phyloP scores from a whole-genome alignment of 2,797 vertebrate genomes.

The Melanotaenia parkinsoni region DNA sequence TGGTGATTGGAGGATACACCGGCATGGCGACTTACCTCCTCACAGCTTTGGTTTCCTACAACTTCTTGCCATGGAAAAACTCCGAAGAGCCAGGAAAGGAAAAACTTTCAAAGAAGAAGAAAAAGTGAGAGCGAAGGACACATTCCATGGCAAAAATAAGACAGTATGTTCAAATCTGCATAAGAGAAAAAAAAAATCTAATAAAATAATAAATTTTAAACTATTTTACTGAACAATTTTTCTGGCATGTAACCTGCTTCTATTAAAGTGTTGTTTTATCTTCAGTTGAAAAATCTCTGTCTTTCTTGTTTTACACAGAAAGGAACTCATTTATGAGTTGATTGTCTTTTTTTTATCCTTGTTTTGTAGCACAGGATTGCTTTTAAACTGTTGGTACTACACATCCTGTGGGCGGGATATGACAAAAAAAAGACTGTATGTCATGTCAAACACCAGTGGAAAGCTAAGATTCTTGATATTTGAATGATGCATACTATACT shows the following conservation, averaged over 20 bases:
- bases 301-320: constrained; percentile 10
- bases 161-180: constrained; percentile 2
- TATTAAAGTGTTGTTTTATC: constrained; percentile 18
- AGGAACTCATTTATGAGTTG: constrained; percentile 16
- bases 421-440: too few relatives aligned
- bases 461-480: too few relatives aligned
- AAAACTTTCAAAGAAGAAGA: constrained; percentile 70
- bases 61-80: constrained; percentile 79
- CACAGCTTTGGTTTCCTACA: constrained; percentile 81
- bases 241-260: not conserved
- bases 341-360: not conserved
- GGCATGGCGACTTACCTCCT: constrained; percentile 83
- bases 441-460: too few relatives aligned
- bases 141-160: not conserved
- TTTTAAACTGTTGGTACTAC: not conserved
- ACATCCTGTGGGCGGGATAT: too few relatives aligned
- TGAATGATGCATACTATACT: too few relatives aligned
- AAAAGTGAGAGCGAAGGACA: constrained; percentile 55
- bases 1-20: constrained; percentile 79
- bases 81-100: constrained; percentile 13
- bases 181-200: not conserved
- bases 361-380: not conserved
- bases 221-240: not conserved
- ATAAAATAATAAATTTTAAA: not conserved
- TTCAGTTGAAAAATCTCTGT: constrained; percentile 5